Percentiles rank a stretch among this genome's conserved stretches.
phyloP scores from a whole-genome alignment of 1,140 invertebrate genomes.

The Triops cancriformis region DNA sequence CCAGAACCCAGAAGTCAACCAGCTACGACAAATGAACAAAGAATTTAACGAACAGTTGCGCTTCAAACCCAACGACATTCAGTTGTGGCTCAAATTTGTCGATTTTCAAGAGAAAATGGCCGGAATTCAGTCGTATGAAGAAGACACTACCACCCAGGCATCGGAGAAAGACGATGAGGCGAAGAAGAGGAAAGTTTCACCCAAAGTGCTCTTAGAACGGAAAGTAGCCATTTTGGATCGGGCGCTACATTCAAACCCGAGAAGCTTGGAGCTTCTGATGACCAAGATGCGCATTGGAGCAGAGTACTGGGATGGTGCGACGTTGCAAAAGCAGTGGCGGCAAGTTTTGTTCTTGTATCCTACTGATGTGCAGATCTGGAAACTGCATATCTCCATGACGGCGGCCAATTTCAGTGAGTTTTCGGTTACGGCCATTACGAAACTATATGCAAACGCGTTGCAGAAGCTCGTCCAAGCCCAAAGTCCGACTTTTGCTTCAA shows the following conservation, averaged over 20 bases:
- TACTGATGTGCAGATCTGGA: conserved; percentile 38
- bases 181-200: conserved; percentile 23
- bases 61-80: conserved; percentile 37
- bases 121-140: neutral
- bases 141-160: neutral
- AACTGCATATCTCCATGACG: conserved; percentile 34
- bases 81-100: conserved; percentile 43
- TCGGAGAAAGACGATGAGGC: conserved; percentile 14
- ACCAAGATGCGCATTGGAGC: conserved; percentile 36
- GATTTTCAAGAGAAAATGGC: conserved; percentile 37
- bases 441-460: conserved; percentile 39
- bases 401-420: conserved; percentile 37
- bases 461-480: conserved; percentile 32
- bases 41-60: conserved; percentile 38
- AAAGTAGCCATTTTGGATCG: conserved; percentile 41
- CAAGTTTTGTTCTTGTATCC: conserved; percentile 39
- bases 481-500: conserved; percentile 33
- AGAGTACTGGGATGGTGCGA: conserved; percentile 35
- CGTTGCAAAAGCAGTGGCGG: conserved; percentile 39
- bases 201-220: conserved; percentile 36
- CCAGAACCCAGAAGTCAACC: neutral
- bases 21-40: conserved; percentile 31
- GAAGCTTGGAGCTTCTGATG: conserved; percentile 36
- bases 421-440: conserved; percentile 35
- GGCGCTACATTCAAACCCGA: conserved; percentile 41